A percentile compares a stretch with the other conserved stretches of the same genome.
Conservation (phyloP, 2,113 vertebrate species). For the Lates calcarifer region DNA sequence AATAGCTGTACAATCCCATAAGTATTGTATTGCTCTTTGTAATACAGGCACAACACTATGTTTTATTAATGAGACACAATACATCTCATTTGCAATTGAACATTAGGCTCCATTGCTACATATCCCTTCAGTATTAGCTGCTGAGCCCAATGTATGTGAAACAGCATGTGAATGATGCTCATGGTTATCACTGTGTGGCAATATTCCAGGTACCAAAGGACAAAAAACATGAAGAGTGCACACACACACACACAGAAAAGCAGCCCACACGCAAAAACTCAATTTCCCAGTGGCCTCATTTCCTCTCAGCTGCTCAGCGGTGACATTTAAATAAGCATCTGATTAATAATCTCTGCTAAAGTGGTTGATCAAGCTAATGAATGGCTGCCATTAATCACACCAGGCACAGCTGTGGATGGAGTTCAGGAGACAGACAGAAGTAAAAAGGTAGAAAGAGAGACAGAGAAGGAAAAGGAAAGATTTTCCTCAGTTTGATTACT, state of each 20-base stretch:
- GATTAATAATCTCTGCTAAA: constrained; percentile 84
- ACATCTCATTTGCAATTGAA: constrained; percentile 50
- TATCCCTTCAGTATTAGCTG: constrained; percentile 25
- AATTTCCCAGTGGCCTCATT: constrained; percentile 78
- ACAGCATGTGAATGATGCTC: constrained; percentile 44
- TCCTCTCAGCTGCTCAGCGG: constrained; percentile 60
- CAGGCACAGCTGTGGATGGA: constrained; percentile 59
- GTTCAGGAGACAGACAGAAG: constrained; percentile 30
- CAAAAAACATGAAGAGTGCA: constrained; percentile 19
- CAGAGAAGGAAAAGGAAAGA: not conserved
- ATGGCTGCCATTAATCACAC: constrained; percentile 81
- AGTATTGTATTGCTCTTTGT: constrained; percentile 47
- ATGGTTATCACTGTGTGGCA: constrained; percentile 36
- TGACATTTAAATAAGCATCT: constrained; percentile 84
- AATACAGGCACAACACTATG: constrained; percentile 46
- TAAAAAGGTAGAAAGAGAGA: constrained; percentile 17
- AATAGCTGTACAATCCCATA: constrained; percentile 58
- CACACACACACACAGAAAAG: not conserved
- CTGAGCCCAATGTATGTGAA: constrained; percentile 31
- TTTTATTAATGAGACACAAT: constrained; percentile 70
- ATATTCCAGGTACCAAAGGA: constrained; percentile 34
- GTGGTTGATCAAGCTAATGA: constrained; percentile 84
- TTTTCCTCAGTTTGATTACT: constrained; percentile 42
- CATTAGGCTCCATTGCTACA: constrained; percentile 39
- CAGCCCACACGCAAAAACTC: constrained; percentile 49